Conservation (phyloP, 2,888 invertebrate species). For the Stenodera caucasica region DNA sequence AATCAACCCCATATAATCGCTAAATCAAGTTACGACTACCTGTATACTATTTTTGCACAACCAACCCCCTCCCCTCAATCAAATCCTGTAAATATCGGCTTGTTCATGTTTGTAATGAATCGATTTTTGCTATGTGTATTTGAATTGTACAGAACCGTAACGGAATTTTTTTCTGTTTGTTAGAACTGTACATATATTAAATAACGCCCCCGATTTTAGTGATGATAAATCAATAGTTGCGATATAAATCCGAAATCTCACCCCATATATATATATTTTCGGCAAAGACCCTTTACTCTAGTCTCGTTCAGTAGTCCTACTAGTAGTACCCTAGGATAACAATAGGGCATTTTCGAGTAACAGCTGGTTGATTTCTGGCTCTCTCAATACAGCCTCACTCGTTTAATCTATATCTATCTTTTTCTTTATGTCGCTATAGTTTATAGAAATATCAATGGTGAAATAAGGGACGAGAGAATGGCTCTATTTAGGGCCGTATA, state of each 20-base stretch:
- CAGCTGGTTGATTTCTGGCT: slow-evolving; percentile 36
- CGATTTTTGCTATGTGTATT: slow-evolving; percentile 48
- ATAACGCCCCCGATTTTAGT: not conserved
- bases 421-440: not conserved
- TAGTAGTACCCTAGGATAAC: slow-evolving; percentile 19
- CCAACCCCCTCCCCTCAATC: slow-evolving; percentile 39
- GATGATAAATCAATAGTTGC: slow-evolving; percentile 25
- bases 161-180: too few relatives aligned
- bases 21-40: slow-evolving; percentile 57
- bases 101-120: slow-evolving; percentile 50
- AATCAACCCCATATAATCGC: slow-evolving; percentile 57
- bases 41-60: slow-evolving; percentile 32
- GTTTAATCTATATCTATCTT: slow-evolving; percentile 6
- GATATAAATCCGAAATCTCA: slow-evolving; percentile 27
- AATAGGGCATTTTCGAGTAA: slow-evolving; percentile 32
- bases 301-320: slow-evolving; percentile 15
- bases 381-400: slow-evolving; percentile 15
- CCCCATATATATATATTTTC: slow-evolving; percentile 18
- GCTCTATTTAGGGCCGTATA: slow-evolving; percentile 49
- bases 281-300: slow-evolving; percentile 1
- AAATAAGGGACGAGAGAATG: slow-evolving; percentile 34
- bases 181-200: too few relatives aligned
- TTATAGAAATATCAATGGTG: not conserved
- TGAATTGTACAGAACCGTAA: too few relatives aligned
- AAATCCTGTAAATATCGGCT: slow-evolving; percentile 50